Evolutionary conservation across 2,797 vertebrate genomes (phyloP).

Genomic region (Podarcis siculus): DNA sequence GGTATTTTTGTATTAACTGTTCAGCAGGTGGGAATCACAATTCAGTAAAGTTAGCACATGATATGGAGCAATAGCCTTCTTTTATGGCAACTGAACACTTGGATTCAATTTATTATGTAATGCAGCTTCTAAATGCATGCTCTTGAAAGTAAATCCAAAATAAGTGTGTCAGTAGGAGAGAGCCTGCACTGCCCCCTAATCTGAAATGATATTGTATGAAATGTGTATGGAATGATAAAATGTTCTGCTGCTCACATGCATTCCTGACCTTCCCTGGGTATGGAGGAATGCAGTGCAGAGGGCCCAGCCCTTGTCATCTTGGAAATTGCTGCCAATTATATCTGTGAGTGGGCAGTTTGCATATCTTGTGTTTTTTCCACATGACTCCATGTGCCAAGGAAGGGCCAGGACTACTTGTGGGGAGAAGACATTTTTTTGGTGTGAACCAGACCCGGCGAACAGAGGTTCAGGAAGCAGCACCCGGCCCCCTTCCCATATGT

Average conservation of each 20-base stretch:
- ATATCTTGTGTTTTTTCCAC: background rate
- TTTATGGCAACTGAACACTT: background rate
- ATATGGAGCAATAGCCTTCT: background rate
- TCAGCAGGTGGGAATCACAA: background rate
- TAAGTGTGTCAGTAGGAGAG: background rate
- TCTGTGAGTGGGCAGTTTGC: background rate
- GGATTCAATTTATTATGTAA: background rate
- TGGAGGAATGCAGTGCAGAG: background rate
- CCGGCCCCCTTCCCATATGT: conserved; percentile 29
- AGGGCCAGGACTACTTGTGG: background rate
- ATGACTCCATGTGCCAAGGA: background rate
- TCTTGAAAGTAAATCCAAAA: background rate
- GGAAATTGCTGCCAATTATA: background rate
- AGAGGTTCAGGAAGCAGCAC: conserved; percentile 27
- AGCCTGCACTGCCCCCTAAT: background rate
- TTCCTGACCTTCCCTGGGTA: background rate
- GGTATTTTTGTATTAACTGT: background rate
- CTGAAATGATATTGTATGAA: background rate
- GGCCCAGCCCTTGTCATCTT: background rate
- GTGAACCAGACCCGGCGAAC: background rate
- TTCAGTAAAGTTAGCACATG: background rate
- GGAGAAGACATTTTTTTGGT: background rate
- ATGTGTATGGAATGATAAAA: background rate
- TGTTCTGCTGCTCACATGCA: background rate
- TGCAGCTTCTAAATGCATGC: background rate